Evolutionary conservation across 2,797 vertebrate species (phyloP).

Genomic region (Notoglanidium macrostoma): DNA sequence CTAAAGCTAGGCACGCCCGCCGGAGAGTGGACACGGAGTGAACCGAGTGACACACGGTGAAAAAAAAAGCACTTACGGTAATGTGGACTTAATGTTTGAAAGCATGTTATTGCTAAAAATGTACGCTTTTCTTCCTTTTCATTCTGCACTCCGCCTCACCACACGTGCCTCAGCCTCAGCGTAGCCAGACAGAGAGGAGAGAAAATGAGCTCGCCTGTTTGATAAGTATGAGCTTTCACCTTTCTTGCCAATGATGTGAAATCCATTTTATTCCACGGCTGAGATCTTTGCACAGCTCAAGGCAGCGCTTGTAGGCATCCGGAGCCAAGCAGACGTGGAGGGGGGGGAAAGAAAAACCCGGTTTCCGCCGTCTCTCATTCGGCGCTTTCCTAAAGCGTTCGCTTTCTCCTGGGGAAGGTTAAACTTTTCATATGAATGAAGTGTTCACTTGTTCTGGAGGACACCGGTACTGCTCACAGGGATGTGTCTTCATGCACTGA

Average conservation of each 20-base stretch:
- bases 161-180: constrained; percentile 43
- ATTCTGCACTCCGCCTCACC: constrained; percentile 53
- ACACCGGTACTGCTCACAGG: neutral
- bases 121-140: constrained; percentile 60
- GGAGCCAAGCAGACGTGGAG: constrained; percentile 13
- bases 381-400: neutral
- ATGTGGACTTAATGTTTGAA: neutral
- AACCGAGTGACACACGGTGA: neutral
- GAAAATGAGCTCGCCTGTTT: constrained; percentile 74
- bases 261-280: constrained; percentile 70
- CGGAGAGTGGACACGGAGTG: neutral
- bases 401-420: constrained; percentile 16
- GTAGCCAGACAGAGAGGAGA: constrained; percentile 1
- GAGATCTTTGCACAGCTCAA: constrained; percentile 42
- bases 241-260: constrained; percentile 54
- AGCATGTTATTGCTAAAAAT: constrained; percentile 54
- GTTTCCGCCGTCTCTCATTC: constrained; percentile 25
- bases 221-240: constrained; percentile 70
- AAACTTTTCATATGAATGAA: neutral
- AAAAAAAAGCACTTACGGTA: neutral
- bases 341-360: neutral
- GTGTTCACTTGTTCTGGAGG: constrained; percentile 1
- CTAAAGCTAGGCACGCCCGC: no score
- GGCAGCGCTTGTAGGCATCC: constrained; percentile 32
- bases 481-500: neutral